These are phyloP conservation scores for Limnephilus lunatus DNA, from an alignment of 2,888 invertebrate species.

Conservation along the genomic window DNA sequence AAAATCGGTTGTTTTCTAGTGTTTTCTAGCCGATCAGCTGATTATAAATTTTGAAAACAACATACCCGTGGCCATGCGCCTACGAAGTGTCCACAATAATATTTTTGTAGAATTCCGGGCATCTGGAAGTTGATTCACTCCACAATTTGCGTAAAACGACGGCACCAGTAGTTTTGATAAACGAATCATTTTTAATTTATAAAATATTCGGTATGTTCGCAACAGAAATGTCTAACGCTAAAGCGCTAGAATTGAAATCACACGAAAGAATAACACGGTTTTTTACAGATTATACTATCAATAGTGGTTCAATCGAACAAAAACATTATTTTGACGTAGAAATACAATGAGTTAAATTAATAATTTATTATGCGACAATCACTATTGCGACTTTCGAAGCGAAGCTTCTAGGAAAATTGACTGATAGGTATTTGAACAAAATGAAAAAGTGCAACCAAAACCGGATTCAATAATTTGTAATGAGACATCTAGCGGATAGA, in stretches of 20 bases:
- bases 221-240: neutral
- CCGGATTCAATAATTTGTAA: neutral
- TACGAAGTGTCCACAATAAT: slow-evolving; percentile 24
- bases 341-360: neutral
- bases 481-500: neutral
- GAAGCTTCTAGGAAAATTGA: slow-evolving; percentile 14
- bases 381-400: neutral
- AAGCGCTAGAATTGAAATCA: neutral
- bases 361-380: neutral
- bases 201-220: neutral
- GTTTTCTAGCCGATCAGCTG: neutral
- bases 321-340: neutral
- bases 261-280: neutral
- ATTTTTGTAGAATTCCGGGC: slow-evolving; percentile 43
- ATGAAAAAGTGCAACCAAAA: neutral
- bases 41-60: slow-evolving; percentile 26
- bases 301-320: neutral
- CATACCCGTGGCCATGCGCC: slow-evolving; percentile 43
- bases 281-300: neutral
- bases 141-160: slow-evolving; percentile 29
- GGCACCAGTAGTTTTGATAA: slow-evolving; percentile 39
- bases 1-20: neutral
- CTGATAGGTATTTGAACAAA: slow-evolving; percentile 15
- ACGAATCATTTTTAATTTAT: slow-evolving; percentile 54
- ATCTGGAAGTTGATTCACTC: slow-evolving; percentile 27